Base-by-base conservation (phyloP, 2,888 invertebrate genomes). In the Zygothrica quintamaculata region DNA sequence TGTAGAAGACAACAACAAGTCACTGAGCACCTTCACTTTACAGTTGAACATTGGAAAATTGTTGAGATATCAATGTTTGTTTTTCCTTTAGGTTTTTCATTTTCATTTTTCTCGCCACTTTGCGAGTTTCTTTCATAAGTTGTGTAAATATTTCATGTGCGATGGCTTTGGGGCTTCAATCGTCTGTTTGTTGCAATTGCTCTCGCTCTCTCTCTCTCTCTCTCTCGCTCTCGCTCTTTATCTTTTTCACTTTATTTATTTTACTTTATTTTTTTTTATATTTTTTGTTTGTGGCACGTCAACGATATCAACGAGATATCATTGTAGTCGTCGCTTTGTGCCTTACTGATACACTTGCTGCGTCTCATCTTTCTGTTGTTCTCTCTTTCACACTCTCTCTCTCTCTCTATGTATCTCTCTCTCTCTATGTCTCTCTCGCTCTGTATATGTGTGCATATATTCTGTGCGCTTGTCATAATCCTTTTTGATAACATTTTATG, bases 401-500 rank as follows among this genome's bases (percentile, higher is more conserved):
- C n/a, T n/a, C n/a, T n/a, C n/a, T n/a, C n/a, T n/a, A n/a, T n/a
- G n/a, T n/a, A n/a, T n/a, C n/a, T n/a, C n/a, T n/a, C n/a, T n/a
- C n/a, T n/a, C n/a, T n/a, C n/a, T n/a, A n/a, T n/a, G n/a, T 33
- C 26, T 51, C 22, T 7, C 8, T 43, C 31, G 25, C 16, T n/a
- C 12, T 33, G 16, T 2, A 22, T 29, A 15, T 34, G 3, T 47
- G 12, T 34, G 8, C n/a, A n/a, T n/a, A n/a, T n/a, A n/a, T n/a
- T n/a, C n/a, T 40, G 12, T 25, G 60, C 65, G 67, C 80, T 74
- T 85, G 77, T 82, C 86, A 82, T 82, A 82, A 82, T 82, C 84
- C 82, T 77, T 85, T 84, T 77, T 85, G 82, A 82, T 82, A 82
- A 85, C 85, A 82, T 85, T 82, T 85, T 66, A 77, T 82, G 85